Base-by-base conservation (phyloP, 2,888 invertebrate species). In the Melieria crassipennis region DNA sequence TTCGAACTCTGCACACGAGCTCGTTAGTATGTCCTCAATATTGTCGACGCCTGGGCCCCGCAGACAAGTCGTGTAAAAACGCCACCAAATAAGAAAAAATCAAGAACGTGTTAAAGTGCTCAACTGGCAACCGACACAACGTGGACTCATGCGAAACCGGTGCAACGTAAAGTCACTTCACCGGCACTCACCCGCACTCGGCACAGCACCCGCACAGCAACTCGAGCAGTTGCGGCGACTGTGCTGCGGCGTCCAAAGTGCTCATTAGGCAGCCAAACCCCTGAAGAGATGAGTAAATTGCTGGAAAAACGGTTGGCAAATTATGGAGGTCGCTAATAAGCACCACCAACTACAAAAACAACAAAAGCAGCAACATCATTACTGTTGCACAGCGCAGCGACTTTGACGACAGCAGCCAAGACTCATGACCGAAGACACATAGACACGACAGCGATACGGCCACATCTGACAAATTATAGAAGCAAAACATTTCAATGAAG, bases 101-200 rank as follows among this genome's bases (percentile, higher is more conserved):
- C 60, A 57, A 72, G 70, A 80, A 82, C 82, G 82, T 82, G 81
- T 81, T 81, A 77, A 82, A 82, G 82, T 82, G 81, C 75, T 79
- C 75, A 75, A 70, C 55, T 55, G 70, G 16, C 65, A 61, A 55
- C 69, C 43, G 7, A 43, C 56, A 60, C 13, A 58, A 58, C 4
- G 13, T 58, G 43, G 42, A 30, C 42, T 43, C 62, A 7, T 56
- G 57, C 68, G 68, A 61, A 62, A 70, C 70, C 63, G 47, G 55
- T 67, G 60, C 30, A 69, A 57, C 52, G 65, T 65, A 45, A n/a
- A 61, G 58, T 58, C 56, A 65, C 65, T 65, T 47, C 30, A 46
- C 50, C 9, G 13, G 42, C 42, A 52, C 45, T 16, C n/a, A n/a
- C n/a, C n/a, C n/a, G n/a, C n/a, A n/a, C n/a, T n/a, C n/a, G n/a